Evolutionary conservation across 2,888 invertebrate genomes (phyloP), one percentile per base, ranked within the genome.

Genomic region (Diadegma fenestrale): DNA sequence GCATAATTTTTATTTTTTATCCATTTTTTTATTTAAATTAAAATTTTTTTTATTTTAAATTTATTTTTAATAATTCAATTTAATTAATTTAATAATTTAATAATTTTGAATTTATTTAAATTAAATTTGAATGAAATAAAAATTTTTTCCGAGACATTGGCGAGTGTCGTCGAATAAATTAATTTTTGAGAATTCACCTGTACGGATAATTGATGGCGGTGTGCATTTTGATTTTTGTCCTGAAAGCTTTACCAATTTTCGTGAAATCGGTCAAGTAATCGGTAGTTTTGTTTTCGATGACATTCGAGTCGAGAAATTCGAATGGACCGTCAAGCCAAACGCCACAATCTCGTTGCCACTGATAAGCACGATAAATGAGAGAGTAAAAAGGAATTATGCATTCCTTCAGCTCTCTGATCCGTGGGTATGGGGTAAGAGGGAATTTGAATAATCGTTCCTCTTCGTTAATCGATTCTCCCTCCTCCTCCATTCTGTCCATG

Each of bases 301-400:
- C 95, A 79, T 96, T 95, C 6, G 97, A 96, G 90, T 97, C 96
- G 86, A 99, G 94, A 91, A 97, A 97, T 92, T 98, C 97, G 94
- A 99, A 99, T 1, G 97, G 97, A 0, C 99, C 99, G 93, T 99
- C 98, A 95, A 98, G 96, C 98, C 99, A 99, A 10, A 98, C 97
- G 89, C 96, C 97, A 91, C 96, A 96, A 89, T 97, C 96, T 73
- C 97, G 95, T 92, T 97, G 96, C 97, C 98, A 98, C 91, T 95
- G 95, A 87, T 95, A 94, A 80, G 94, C 94, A 66, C 95, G 95
- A 94, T 97, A 97, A 88, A 98, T 94, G 3, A 97, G 94, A 54
- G 94, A 95, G 77, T 97, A 95, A 93, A 97, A 97, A 0, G 97
- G 97, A 91, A 96, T 94, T 43, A 97, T 95, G 89, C 95, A 96